Conservation (phyloP, 2,888 invertebrate species). For the Anaspis maculata region DNA sequence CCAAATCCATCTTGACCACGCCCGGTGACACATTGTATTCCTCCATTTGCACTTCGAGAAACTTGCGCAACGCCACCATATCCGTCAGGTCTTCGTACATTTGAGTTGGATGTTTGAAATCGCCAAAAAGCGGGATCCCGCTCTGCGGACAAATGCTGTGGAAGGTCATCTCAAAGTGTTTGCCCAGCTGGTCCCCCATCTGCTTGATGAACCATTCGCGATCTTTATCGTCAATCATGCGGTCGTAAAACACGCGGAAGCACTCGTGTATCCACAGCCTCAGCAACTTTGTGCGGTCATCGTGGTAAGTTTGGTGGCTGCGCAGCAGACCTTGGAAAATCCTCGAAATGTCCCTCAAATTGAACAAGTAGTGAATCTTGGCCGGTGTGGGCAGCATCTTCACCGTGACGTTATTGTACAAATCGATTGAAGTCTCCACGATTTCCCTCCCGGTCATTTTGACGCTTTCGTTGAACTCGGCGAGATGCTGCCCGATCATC, state of each 20-base stretch:
- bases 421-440: slow-evolving; percentile 65
- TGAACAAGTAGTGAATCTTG: slow-evolving; percentile 86
- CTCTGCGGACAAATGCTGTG: slow-evolving; percentile 68
- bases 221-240: slow-evolving; percentile 72
- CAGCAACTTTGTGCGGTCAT: slow-evolving; percentile 60
- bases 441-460: slow-evolving; percentile 60
- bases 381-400: slow-evolving; percentile 81
- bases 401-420: slow-evolving; percentile 63
- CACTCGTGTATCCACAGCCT: slow-evolving; percentile 83
- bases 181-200: slow-evolving; percentile 66
- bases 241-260: slow-evolving; percentile 75
- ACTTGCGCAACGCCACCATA: slow-evolving; percentile 48
- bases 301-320: slow-evolving; percentile 68
- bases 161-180: slow-evolving; percentile 71
- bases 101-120: slow-evolving; percentile 69
- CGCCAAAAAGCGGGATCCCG: slow-evolving; percentile 63
- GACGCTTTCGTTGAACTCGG: slow-evolving; percentile 71
- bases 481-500: slow-evolving; percentile 72
- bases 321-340: slow-evolving; percentile 75
- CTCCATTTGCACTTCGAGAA: slow-evolving; percentile 52
- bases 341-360: slow-evolving; percentile 80
- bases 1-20: slow-evolving; percentile 69
- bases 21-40: slow-evolving; percentile 77
- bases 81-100: slow-evolving; percentile 75
- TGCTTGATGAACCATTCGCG: slow-evolving; percentile 66